phyloP scores from a whole-genome alignment of 2,113 vertebrate species.

The Nannobrachium achirus region DNA sequence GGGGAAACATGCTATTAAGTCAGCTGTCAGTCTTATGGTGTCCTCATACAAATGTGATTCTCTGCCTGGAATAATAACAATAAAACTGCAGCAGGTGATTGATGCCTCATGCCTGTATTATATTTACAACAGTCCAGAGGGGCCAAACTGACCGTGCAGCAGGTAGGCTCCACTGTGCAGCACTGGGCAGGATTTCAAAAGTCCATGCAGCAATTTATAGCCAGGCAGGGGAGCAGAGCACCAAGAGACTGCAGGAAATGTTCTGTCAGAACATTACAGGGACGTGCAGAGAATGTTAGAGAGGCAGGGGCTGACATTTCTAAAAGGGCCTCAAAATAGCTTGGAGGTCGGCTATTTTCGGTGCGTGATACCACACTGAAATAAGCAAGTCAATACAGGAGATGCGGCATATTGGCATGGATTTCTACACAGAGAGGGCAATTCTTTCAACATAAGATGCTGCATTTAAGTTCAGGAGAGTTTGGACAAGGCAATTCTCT shows the following conservation, averaged over 20 bases:
- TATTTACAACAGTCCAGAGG: constrained; percentile 25
- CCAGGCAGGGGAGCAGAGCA: constrained; percentile 19
- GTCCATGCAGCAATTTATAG: constrained; percentile 25
- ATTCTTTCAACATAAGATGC: too few species aligned
- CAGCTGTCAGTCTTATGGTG: constrained; percentile 25
- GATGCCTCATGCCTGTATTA: constrained; percentile 43
- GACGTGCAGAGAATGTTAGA: too few species aligned
- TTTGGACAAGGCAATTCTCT: too few species aligned
- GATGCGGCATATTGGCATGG: too few species aligned
- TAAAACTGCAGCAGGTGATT: constrained; percentile 26
- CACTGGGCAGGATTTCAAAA: constrained; percentile 36
- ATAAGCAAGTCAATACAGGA: too few species aligned
- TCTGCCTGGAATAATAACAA: neutral
- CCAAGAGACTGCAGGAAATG: constrained; percentile 38
- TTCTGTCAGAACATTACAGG: constrained; percentile 62
- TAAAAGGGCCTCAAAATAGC: too few species aligned
- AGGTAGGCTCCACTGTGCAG: constrained; percentile 29
- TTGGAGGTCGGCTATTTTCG: too few species aligned
- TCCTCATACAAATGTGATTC: neutral
- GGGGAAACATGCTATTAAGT: constrained; percentile 1
- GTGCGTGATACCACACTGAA: too few species aligned
- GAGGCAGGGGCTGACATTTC: too few species aligned
- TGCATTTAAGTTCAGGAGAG: too few species aligned
- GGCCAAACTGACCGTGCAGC: constrained; percentile 41
- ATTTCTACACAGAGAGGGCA: too few species aligned